Base-by-base conservation (phyloP, 2,797 vertebrate species). In the Acanthurus leucopareius region DNA sequence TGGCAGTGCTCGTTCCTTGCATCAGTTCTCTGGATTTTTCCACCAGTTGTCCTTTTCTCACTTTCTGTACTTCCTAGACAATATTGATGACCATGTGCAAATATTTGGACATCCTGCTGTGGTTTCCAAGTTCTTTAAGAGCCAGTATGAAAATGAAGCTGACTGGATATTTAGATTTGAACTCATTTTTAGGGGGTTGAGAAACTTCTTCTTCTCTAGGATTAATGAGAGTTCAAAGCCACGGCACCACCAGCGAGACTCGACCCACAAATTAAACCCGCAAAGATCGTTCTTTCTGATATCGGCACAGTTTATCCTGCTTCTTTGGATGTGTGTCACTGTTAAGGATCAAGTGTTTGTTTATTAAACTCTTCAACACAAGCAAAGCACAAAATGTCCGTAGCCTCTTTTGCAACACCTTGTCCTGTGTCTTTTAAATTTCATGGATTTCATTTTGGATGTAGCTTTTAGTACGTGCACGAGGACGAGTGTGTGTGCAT, bases 401-500 rank as follows among this genome's bases (percentile, higher is more conserved):
- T 73, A n/a, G 73, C 58, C 15, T 61, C 61, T 66, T 38, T n/a
- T 16, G 59, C 47, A 64, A 52, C 83, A 88, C 83, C 83, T 87
- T 69, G 53, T 71, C 40, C 40, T 56, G 67, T 59, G 64, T 81
- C 64, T 78, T 83, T 77, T 69, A 69, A 58, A 89, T 88, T 73
- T 66, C 69, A 75, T 63, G 65, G 45, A 79, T 86, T 78, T 88
- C 51, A 75, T 89, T 82, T 89, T 48, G 79, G 79, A 89, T 88
- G 77, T 70, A 79, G 81, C 67, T 83, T 7, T 7, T 53, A 53
- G 57, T 52, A 32, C 19, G 32, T 67, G 44, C 35, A 7, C 69
- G 61, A 28, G 28, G 3, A 42, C 40, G 10, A 42, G 40, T 42
- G 40, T 11, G 10, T 42, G 40, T 42, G 40, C 40, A 8, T 42